Conservation (phyloP, 2,797 vertebrate genomes). For the Semotilus atromaculatus region DNA sequence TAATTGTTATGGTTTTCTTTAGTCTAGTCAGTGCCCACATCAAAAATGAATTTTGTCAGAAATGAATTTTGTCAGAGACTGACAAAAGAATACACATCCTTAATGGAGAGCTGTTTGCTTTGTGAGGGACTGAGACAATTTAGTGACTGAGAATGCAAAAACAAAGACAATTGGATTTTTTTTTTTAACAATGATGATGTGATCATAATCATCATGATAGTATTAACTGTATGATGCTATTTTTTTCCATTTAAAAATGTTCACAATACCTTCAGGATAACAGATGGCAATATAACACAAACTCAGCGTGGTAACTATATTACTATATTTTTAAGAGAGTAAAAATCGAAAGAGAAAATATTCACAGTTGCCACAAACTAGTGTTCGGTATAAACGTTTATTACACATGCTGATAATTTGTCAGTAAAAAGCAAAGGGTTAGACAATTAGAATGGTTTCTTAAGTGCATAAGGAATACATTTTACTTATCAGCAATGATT, state of each 20-base stretch:
- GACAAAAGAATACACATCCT: neutral
- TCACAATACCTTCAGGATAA: neutral
- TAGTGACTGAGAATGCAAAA: neutral
- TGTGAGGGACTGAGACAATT: neutral
- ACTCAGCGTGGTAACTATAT: neutral
- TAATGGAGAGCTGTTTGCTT: neutral
- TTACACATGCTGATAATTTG: neutral
- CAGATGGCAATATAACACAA: slow-evolving; percentile 12
- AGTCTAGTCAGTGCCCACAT: neutral
- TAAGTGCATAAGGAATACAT: neutral
- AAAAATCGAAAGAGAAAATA: neutral
- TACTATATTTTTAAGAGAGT: too few species aligned
- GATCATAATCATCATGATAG: neutral
- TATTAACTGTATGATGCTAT: neutral
- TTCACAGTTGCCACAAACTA: neutral
- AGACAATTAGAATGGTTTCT: neutral
- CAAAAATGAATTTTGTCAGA: neutral
- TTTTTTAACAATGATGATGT: neutral
- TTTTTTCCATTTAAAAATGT: neutral
- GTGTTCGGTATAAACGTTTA: neutral
- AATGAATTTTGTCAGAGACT: neutral
- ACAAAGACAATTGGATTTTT: neutral
- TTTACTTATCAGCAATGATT: neutral
- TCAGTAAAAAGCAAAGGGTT: neutral
- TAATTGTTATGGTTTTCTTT: neutral